A percentile compares a stretch with the other conserved stretches of the same genome.
Evolutionary conservation across 2,113 vertebrate genomes (phyloP).

Genomic region (Noctilio leporinus): DNA sequence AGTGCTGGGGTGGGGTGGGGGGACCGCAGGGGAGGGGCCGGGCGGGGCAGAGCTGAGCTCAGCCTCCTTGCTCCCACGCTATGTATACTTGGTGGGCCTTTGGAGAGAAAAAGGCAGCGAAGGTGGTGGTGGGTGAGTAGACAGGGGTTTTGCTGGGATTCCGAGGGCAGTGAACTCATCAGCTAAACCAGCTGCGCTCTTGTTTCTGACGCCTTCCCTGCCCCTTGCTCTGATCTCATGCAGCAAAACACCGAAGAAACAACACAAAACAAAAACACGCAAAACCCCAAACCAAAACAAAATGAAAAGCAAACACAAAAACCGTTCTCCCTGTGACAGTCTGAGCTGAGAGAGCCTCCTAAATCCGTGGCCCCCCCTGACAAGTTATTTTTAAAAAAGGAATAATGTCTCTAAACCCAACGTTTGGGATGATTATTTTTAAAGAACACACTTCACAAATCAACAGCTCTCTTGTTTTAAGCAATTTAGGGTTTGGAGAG

Average conservation of each 20-base stretch:
- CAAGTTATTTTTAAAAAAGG: conserved; percentile 56
- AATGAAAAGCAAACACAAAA: not conserved
- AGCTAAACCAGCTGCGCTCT: not conserved
- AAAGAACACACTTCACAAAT: conserved; percentile 21
- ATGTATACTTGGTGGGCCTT: not conserved
- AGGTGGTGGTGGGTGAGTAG: not conserved
- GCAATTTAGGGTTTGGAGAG: conserved; percentile 1
- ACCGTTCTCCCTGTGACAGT: not conserved
- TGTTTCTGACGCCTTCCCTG: not conserved
- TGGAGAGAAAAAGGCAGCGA: not conserved
- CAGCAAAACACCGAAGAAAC: not conserved
- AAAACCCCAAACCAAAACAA: not conserved
- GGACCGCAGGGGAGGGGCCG: too few species aligned
- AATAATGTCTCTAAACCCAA: conserved; percentile 31
- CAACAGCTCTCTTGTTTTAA: conserved; percentile 57
- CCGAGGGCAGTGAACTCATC: not conserved
- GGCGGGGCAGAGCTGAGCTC: not conserved
- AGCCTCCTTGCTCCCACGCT: not conserved
- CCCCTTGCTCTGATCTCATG: not conserved
- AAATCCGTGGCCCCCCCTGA: conserved; percentile 39
- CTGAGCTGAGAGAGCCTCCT: conserved; percentile 45
- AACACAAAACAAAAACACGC: too few species aligned
- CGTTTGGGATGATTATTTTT: conserved; percentile 25
- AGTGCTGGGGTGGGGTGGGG: not conserved
- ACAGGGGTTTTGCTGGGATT: not conserved